Evolutionary conservation across 2,113 vertebrate species (phyloP).

Genomic region (Oncorhynchus tshawytscha): DNA sequence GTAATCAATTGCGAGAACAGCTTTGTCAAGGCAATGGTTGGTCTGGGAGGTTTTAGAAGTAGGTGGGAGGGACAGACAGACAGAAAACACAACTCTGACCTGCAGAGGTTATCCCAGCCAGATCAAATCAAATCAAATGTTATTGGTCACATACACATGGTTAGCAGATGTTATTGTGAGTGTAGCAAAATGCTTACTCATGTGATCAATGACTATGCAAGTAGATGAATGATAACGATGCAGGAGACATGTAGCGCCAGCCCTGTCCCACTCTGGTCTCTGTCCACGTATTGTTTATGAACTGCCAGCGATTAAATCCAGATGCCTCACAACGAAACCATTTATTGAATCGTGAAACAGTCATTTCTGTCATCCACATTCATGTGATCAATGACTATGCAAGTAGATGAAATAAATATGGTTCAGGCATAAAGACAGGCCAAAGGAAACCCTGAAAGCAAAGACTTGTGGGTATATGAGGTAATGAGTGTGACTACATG

Average conservation of each 20-base stretch:
- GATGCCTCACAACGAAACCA: not conserved
- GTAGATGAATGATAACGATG: no score
- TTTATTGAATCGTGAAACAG: not conserved
- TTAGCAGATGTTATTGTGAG: no score
- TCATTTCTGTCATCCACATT: not conserved
- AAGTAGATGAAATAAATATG: not conserved
- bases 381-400: slow-evolving; percentile 2
- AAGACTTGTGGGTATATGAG: not conserved
- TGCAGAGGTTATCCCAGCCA: not conserved
- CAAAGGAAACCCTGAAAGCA: not conserved
- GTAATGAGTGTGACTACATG: not conserved
- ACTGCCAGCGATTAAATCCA: not conserved
- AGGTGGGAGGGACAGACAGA: no score
- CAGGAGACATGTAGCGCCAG: not conserved
- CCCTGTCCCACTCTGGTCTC: not conserved
- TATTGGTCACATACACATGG: no score
- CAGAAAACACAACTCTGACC: not conserved
- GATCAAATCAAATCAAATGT: not conserved
- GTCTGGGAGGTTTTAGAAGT: no score
- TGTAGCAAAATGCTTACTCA: not conserved
- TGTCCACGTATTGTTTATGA: not conserved
- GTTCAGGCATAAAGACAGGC: not conserved
- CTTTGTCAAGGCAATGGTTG: no score
- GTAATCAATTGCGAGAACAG: not conserved
- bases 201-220: not conserved